Conservation (phyloP, 2,797 vertebrate genomes). For the Chrysocyon brachyurus region DNA sequence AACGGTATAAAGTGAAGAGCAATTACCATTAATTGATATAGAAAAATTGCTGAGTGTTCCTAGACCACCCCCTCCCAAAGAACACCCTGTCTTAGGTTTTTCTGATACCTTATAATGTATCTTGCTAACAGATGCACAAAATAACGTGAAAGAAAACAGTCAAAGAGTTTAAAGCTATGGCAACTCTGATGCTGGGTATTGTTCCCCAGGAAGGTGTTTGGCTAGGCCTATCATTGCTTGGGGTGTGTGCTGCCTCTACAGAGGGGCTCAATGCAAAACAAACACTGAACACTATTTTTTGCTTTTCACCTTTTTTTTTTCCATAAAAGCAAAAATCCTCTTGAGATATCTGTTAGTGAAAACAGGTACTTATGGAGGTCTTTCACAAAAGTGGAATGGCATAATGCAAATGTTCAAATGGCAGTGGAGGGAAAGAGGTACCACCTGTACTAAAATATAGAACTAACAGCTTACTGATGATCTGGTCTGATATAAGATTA, state of each 20-base stretch:
- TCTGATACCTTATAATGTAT: background rate
- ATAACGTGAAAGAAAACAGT: background rate
- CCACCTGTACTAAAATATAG: background rate
- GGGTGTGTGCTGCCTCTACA: background rate
- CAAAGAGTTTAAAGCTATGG: background rate
- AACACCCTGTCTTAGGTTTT: background rate
- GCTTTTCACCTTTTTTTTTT: background rate
- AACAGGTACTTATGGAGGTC: background rate
- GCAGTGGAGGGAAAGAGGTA: background rate
- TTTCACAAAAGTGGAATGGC: background rate
- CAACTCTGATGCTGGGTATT: background rate
- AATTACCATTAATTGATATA: background rate
- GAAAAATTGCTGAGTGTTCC: background rate
- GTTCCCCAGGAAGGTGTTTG: background rate
- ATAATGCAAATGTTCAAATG: background rate
- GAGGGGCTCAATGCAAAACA: background rate
- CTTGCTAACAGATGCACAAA: background rate
- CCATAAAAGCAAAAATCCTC: background rate
- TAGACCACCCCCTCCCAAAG: background rate
- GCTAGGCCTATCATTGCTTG: background rate
- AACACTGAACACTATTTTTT: background rate
- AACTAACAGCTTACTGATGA: background rate
- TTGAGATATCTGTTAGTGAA: background rate
- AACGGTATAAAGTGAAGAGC: background rate
- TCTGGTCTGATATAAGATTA: background rate